Evolutionary conservation across 30 jellyfish, hydroid and myxozoan species (phyloP).

Genomic region (Aurelia sp.): DNA sequence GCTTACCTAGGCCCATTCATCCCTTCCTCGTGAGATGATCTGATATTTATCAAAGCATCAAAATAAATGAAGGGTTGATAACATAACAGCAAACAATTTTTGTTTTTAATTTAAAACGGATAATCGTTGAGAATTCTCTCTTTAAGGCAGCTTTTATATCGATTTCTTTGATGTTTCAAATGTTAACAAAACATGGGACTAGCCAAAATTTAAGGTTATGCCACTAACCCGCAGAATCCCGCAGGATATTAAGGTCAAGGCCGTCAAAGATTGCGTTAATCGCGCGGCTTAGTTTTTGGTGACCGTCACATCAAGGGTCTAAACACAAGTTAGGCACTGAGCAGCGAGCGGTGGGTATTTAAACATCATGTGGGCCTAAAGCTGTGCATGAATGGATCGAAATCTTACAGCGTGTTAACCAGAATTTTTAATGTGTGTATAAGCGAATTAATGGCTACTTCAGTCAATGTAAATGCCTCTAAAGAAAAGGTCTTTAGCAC

Average conservation of each 20-base stretch:
- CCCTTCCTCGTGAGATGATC: constrained; percentile 4
- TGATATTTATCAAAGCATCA: constrained; percentile 5
- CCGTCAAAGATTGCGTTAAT: constrained; percentile 20
- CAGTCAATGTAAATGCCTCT: no score
- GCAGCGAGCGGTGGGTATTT: no score
- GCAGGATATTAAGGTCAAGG: constrained; percentile 7
- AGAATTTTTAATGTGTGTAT: not conserved
- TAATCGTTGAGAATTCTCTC: not conserved
- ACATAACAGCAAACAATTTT: not conserved
- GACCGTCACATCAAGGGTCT: not conserved
- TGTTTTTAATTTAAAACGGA: not conserved
- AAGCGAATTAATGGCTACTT: not conserved
- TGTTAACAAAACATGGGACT: not conserved
- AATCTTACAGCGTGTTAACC: not conserved
- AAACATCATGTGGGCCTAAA: not conserved
- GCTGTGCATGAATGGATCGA: not conserved
- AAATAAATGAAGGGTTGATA: no score
- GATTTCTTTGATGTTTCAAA: not conserved
- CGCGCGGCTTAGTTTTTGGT: not conserved
- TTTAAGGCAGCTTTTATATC: not conserved
- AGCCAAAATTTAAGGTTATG: not conserved
- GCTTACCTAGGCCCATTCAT: not conserved
- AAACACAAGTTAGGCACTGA: no score
- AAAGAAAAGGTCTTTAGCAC: no score
- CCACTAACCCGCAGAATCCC: constrained; percentile 14